Percentiles rank a stretch among this genome's conserved stretches.
These are phyloP conservation scores for Sebastes reedi DNA, from an alignment of 2,797 vertebrate species.

Conservation along the genomic window DNA sequence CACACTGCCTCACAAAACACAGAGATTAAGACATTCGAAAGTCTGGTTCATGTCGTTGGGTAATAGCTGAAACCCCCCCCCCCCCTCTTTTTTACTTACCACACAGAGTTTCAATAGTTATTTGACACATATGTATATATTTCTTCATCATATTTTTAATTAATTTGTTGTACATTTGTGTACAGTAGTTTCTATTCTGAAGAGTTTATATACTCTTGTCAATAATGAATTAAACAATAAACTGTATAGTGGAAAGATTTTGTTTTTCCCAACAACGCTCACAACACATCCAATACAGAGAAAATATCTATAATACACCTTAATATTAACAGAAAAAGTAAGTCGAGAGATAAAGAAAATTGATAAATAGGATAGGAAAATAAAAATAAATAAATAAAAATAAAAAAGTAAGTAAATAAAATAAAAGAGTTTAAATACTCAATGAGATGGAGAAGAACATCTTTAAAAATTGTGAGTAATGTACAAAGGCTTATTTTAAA, in stretches of 20 bases:
- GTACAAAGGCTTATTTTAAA: background rate
- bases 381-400: too few species aligned
- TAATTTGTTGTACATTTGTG: background rate
- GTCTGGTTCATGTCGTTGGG: background rate
- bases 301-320: too few species aligned
- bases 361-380: too few species aligned
- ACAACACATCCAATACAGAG: too few species aligned
- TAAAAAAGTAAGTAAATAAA: too few species aligned
- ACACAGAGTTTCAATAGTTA: background rate
- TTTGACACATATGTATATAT: background rate
- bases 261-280: too few species aligned
- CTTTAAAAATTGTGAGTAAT: background rate
- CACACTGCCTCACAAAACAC: background rate
- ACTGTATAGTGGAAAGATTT: too few species aligned
- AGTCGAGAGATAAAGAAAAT: too few species aligned
- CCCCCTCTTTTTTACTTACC: background rate
- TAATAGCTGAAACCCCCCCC: background rate
- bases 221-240: too few species aligned
- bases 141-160: too few species aligned
- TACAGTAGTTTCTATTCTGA: background rate
- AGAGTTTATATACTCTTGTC: too few species aligned
- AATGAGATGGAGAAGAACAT: background rate
- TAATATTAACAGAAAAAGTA: too few species aligned
- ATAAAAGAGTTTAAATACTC: background rate
- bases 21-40: background rate